Conservation (phyloP, 2,888 invertebrate genomes). For the Agrilus cyanescens region DNA sequence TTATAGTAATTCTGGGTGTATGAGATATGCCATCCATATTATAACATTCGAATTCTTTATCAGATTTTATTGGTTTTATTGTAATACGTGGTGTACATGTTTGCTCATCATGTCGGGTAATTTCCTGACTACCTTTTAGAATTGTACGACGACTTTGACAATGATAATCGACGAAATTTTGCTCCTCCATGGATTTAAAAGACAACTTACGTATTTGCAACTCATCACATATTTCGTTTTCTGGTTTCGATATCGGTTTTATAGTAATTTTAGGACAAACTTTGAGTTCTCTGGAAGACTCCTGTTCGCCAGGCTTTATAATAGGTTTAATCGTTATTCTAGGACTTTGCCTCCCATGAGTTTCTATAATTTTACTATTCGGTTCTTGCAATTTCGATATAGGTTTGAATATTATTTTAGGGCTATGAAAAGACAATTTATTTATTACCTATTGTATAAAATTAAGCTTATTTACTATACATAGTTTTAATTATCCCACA, state of each 20-base stretch:
- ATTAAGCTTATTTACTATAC: too few species aligned
- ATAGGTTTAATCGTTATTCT: slow-evolving; percentile 43
- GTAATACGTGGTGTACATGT: slow-evolving; percentile 32
- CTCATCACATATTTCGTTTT: neutral
- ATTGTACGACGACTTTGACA: too few species aligned
- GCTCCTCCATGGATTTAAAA: too few species aligned
- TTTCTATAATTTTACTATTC: slow-evolving; percentile 12
- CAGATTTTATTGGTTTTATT: slow-evolving; percentile 29
- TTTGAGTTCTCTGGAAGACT: slow-evolving; percentile 6
- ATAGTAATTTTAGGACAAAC: slow-evolving; percentile 27
- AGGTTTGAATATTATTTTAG: slow-evolving; percentile 32
- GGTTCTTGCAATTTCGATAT: slow-evolving; percentile 15
- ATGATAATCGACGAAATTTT: too few species aligned
- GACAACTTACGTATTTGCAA: too few species aligned
- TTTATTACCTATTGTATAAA: too few species aligned
- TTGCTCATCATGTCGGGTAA: slow-evolving; percentile 11
- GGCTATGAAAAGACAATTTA: slow-evolving; percentile 5
- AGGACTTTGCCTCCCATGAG: slow-evolving; percentile 19
- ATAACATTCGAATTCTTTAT: too few species aligned
- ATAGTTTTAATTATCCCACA: too few species aligned
- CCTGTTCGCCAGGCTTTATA: slow-evolving; percentile 22
- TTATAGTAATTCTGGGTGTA: slow-evolving; percentile 44
- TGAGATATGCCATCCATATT: slow-evolving; percentile 6
- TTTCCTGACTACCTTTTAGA: neutral
- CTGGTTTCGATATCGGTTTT: slow-evolving; percentile 25